phyloP scores from a whole-genome alignment of 2,113 vertebrate genomes.

The Mobula hypostoma region DNA sequence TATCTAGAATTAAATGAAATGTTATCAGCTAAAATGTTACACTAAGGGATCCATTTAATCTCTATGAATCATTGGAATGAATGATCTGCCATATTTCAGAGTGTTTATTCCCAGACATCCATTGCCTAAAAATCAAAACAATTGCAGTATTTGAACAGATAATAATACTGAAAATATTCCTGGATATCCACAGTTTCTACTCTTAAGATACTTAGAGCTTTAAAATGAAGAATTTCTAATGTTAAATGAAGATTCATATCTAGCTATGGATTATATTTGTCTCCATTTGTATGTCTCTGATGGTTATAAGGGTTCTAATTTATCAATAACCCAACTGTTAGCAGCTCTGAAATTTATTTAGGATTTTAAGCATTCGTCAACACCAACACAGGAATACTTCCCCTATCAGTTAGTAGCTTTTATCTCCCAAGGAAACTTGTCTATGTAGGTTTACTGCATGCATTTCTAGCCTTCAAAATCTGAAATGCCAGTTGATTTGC shows the following conservation, averaged over 20 bases:
- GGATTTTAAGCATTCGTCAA: constrained; percentile 1
- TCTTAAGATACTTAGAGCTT: not conserved
- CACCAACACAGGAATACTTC: not conserved
- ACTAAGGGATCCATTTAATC: not conserved
- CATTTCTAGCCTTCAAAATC: not conserved
- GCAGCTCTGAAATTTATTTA: not conserved
- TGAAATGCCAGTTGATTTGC: not conserved
- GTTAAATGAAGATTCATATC: not conserved
- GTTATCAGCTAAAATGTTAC: not conserved
- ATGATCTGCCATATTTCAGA: not conserved
- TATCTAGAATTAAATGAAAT: not conserved
- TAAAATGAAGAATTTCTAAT: not conserved
- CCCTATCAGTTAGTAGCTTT: not conserved
- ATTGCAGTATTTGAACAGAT: not conserved
- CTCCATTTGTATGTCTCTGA: not conserved
- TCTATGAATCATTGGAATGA: not conserved
- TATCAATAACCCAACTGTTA: not conserved
- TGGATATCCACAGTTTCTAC: not conserved
- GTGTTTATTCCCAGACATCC: not conserved
- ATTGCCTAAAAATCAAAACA: not conserved
- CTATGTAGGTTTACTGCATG: not conserved
- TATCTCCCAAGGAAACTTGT: not conserved
- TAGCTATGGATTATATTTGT: not conserved
- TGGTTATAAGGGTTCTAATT: not conserved
- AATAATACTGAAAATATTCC: not conserved